A percentile compares a stretch with the other conserved stretches of the same genome.
Conservation (phyloP, 2,113 vertebrate species). For the Phalacrocorax pelagicus region DNA sequence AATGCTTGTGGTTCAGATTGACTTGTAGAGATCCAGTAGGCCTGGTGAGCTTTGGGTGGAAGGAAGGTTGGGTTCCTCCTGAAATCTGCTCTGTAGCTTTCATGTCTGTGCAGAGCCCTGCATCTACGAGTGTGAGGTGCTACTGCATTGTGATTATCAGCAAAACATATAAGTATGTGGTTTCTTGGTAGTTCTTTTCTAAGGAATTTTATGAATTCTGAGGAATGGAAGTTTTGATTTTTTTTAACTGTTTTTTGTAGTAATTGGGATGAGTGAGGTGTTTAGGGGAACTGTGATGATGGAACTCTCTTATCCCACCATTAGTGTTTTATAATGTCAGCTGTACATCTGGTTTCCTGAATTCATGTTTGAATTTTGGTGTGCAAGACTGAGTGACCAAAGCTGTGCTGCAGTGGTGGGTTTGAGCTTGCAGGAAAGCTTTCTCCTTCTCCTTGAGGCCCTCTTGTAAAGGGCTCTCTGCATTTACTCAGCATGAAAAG, state of each 20-base stretch:
- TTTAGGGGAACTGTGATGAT: not conserved
- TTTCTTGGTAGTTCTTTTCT: not conserved
- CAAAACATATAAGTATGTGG: accelerated
- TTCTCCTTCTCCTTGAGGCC: not conserved
- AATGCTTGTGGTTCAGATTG: not conserved
- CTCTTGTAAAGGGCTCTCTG: not conserved
- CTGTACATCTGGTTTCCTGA: not conserved
- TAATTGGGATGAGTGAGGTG: not conserved
- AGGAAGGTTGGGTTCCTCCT: not conserved
- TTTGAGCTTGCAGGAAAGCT: not conserved
- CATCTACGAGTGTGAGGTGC: accelerated
- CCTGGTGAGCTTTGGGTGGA: not conserved
- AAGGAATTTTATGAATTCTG: not conserved
- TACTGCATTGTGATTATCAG: not conserved
- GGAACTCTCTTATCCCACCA: not conserved
- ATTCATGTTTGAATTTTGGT: not conserved
- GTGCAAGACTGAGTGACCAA: not conserved
- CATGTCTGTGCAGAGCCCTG: accelerated
- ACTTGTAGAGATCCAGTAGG: not conserved
- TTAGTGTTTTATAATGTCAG: not conserved
- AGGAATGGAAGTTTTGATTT: not conserved
- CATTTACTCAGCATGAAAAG: not conserved
- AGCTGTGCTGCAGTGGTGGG: not conserved
- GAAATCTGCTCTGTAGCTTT: not conserved
- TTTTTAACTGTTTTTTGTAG: not conserved